These are phyloP conservation scores for Brachypterus glaber DNA, from an alignment of 2,888 invertebrate genomes.

Conservation along the genomic window DNA sequence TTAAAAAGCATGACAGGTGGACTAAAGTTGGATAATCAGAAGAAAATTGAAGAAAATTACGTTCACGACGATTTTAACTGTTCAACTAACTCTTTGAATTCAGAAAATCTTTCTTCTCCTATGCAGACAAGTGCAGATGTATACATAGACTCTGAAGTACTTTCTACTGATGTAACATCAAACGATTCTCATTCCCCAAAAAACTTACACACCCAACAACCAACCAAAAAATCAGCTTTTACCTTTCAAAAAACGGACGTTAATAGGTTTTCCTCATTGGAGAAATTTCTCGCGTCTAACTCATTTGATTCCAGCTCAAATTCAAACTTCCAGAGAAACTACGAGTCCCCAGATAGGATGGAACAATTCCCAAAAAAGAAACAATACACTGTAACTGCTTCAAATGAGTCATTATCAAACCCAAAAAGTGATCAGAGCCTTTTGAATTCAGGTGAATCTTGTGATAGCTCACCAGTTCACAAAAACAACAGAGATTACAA, in stretches of 20 bases:
- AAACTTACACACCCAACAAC: conserved; percentile 28
- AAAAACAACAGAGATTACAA: conserved; percentile 40
- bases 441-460: conserved; percentile 37
- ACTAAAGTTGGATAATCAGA: conserved; percentile 29
- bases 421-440: conserved; percentile 40
- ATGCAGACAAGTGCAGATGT: conserved; percentile 44
- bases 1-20: conserved; percentile 27
- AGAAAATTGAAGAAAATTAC: conserved; percentile 27
- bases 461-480: conserved; percentile 49
- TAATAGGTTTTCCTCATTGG: background rate
- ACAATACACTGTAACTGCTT: conserved; percentile 27
- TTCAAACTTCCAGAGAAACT: conserved; percentile 10
- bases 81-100: conserved; percentile 40
- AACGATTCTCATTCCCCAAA: conserved; percentile 42
- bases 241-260: background rate
- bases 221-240: too few species aligned
- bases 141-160: conserved; percentile 39
- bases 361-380: too few species aligned
- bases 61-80: conserved; percentile 37
- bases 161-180: conserved; percentile 38
- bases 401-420: conserved; percentile 37
- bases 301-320: conserved; percentile 3
- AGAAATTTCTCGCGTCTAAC: too few species aligned
- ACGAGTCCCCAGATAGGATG: conserved; percentile 8
- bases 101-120: conserved; percentile 42